phyloP scores from a whole-genome alignment of 2,888 invertebrate species.

The Nymphalis polychloros region DNA sequence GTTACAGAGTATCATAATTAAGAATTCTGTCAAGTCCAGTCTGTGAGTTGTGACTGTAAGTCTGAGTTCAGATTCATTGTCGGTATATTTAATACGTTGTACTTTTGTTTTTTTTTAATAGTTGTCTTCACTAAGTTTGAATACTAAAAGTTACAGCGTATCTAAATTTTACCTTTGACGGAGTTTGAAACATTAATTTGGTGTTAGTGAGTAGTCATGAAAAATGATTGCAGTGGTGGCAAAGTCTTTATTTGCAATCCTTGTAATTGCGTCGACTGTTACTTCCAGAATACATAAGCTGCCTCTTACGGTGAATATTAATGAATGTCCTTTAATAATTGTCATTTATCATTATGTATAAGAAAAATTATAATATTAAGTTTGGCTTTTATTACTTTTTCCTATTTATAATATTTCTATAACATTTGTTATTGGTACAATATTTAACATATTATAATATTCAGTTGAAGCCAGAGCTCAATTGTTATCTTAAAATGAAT shows the following conservation, averaged over 20 bases:
- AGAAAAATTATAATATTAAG: neutral
- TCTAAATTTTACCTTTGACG: neutral
- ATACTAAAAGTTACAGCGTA: neutral
- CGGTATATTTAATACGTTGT: neutral
- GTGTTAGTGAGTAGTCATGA: conserved; percentile 42
- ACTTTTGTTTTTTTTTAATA: neutral
- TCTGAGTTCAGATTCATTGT: too few relatives aligned
- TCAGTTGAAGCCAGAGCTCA: too few relatives aligned
- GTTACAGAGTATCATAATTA: too few relatives aligned
- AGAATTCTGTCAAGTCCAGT: too few relatives aligned
- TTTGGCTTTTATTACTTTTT: neutral
- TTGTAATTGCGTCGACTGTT: conserved; percentile 52
- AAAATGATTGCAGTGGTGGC: conserved; percentile 59
- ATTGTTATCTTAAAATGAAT: too few relatives aligned
- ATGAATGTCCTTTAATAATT: neutral
- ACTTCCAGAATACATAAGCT: conserved; percentile 72
- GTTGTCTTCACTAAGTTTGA: neutral
- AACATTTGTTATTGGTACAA: too few relatives aligned
- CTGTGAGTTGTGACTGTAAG: too few relatives aligned
- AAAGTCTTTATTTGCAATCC: conserved; percentile 47
- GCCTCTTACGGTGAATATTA: conserved; percentile 62
- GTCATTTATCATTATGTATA: neutral
- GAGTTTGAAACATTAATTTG: neutral
- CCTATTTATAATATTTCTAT: too few relatives aligned
- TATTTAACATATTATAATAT: too few relatives aligned